Evolutionary conservation across 2,888 invertebrate species (phyloP).

Genomic region (Volucella inflata): DNA sequence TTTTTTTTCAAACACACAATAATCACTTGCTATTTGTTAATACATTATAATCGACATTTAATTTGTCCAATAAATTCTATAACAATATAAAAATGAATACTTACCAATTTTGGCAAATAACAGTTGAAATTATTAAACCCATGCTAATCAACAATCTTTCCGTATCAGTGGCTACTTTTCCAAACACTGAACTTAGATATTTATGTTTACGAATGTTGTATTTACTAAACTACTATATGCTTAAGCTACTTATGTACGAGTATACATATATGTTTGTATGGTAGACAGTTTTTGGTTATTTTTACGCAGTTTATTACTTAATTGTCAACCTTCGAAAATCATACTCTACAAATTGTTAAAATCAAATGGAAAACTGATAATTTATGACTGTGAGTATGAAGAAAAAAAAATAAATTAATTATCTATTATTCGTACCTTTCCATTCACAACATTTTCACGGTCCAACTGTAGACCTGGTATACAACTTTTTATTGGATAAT

Average conservation of each 20-base stretch:
- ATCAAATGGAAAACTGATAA: constrained; percentile 16
- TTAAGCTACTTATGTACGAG: background rate
- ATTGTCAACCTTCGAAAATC: constrained; percentile 28
- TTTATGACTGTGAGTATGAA: background rate
- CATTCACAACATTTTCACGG: constrained; percentile 30
- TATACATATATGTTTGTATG: background rate
- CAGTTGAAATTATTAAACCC: constrained; percentile 57
- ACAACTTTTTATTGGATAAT: background rate
- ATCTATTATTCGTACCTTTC: constrained; percentile 11
- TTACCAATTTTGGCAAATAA: constrained; percentile 18
- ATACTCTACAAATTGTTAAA: constrained; percentile 24
- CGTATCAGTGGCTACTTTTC: constrained; percentile 30
- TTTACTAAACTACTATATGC: background rate
- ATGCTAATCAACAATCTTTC: constrained; percentile 57
- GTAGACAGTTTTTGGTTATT: constrained; percentile 43
- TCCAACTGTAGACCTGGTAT: background rate
- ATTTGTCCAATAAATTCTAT: constrained; percentile 42
- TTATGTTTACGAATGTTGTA: background rate
- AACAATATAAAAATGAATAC: constrained; percentile 3
- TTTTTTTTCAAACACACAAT: constrained; percentile 15
- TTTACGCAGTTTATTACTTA: constrained; percentile 41
- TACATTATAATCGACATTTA: constrained; percentile 54
- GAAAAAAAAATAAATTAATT: constrained; percentile 16
- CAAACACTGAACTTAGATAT: background rate
- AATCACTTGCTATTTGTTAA: constrained; percentile 26